These are phyloP conservation scores for Antigone vipio DNA, from an alignment of 2,113 vertebrate genomes.

Conservation along the genomic window DNA sequence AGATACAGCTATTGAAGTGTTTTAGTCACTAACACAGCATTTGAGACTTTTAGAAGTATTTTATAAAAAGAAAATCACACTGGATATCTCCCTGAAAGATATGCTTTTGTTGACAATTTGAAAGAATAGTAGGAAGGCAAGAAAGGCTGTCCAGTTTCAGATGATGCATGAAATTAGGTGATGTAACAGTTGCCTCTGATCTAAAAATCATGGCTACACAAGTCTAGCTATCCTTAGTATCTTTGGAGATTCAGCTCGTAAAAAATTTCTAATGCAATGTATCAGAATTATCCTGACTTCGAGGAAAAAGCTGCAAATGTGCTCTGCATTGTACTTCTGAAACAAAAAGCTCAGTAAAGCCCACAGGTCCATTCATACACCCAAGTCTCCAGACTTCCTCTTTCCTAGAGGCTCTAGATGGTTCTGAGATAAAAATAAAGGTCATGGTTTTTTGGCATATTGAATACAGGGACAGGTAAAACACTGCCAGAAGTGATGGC, in stretches of 20 bases:
- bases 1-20: too few relatives aligned
- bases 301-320: neutral
- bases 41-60: neutral
- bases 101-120: neutral
- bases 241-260: neutral
- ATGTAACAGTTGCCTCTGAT: neutral
- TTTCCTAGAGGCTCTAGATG: neutral
- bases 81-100: neutral
- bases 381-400: neutral
- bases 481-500: neutral
- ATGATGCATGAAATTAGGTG: neutral
- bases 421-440: neutral
- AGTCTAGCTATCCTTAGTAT: neutral
- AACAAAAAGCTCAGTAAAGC: neutral
- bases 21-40: neutral
- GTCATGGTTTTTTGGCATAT: neutral
- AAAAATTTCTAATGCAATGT: neutral
- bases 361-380: neutral
- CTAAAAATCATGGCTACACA: neutral
- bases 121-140: neutral
- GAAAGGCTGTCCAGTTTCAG: neutral
- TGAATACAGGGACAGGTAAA: neutral
- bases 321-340: neutral
- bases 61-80: neutral
- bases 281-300: neutral